Base-by-base conservation (phyloP, 2,888 invertebrate species). In the Cheilosia impressa region DNA sequence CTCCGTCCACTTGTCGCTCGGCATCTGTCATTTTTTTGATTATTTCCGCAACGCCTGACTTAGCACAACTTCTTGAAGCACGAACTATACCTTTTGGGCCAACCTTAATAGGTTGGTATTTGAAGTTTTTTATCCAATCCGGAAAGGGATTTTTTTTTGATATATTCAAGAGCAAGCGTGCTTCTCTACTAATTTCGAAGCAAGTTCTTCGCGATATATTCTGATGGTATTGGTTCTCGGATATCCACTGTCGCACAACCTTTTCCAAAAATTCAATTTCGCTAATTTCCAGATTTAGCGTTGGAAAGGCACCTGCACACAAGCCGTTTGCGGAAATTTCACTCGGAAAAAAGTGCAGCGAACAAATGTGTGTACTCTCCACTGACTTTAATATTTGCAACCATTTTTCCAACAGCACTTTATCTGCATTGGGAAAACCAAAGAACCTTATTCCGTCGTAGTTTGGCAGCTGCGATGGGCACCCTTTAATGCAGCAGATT, bases 141-240 rank as follows among this genome's bases (percentile, higher is more conserved):
- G 60, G 60, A 22, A 24, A 4, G 6, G 24, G 3, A 2, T 41
- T 3, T 34, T 6, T 10, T 7, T 13, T 34, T 9, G 41, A 13
- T 15, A 60, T 45, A 3, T 27, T 15, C 22, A 60, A 45, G 4
- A 27, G 4, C 5, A 9, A 1, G 7, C 27, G 45, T 17, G 13
- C 43, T 2, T 24, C 43, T n/a, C 43, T 19, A 7, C 4, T 9
- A 0, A 60, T 24, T 15, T 41, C 43, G n/a, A 0, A 15, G 2
- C 22, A n/a, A 43, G n/a, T 24, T 24, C 43, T 43, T 15, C 24
- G 60, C 4, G 60, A 43, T 22, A 60, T 60, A 43, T 43, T 24
- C 15, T 60, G 60, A n/a, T 17, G n/a, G n/a, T 4, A 27, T 27
- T 60, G n/a, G 10, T n/a, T 19, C 0, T 43, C 43, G 1, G n/a